These are phyloP conservation scores for Mohoua ochrocephala DNA, from an alignment of 2,113 vertebrate genomes.

Conservation along the genomic window DNA sequence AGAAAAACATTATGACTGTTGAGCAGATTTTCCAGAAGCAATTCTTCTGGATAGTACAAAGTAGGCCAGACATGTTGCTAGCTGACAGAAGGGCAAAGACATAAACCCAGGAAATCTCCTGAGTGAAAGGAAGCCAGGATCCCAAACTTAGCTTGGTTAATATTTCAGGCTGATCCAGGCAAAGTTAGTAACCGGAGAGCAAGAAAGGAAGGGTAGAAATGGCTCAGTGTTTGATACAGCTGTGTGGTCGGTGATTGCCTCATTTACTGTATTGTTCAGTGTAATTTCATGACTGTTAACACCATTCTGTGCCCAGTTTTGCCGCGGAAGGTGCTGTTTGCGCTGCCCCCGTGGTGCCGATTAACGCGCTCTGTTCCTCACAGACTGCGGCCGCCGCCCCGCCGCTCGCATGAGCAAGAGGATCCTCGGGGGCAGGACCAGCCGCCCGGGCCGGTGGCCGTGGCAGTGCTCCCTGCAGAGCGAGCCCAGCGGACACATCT, in stretches of 20 bases:
- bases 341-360: rapidly evolving
- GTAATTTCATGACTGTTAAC: rapidly evolving
- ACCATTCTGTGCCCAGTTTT: background rate
- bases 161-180: background rate
- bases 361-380: background rate
- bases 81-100: background rate
- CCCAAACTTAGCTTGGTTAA: background rate
- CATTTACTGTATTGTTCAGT: rapidly evolving
- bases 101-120: background rate
- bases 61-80: background rate
- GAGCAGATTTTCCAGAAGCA: background rate
- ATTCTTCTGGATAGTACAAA: background rate
- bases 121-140: background rate
- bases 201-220: background rate
- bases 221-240: background rate
- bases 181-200: background rate
- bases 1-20: background rate
- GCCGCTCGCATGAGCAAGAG: conserved; percentile 86
- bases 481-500: conserved; percentile 88
- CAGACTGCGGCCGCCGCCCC: conserved; percentile 84
- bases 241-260: background rate
- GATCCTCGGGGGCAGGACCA: conserved; percentile 90
- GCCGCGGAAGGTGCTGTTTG: background rate
- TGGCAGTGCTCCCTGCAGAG: conserved; percentile 98
- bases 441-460: conserved; percentile 89